Evolutionary conservation across 2,888 invertebrate genomes (phyloP).

Genomic region (Tipula lateralis): DNA sequence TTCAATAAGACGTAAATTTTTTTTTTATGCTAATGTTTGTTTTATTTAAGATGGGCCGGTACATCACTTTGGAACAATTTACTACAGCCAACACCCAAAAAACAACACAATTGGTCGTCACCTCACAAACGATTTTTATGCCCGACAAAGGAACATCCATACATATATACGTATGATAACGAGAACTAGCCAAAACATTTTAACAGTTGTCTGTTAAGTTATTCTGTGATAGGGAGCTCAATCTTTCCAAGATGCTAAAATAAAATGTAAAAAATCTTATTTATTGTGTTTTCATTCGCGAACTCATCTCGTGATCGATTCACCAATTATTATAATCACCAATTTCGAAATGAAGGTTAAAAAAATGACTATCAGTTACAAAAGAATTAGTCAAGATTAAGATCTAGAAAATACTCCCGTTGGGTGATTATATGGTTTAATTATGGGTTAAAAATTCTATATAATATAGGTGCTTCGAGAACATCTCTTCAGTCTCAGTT

Average conservation of each 20-base stretch:
- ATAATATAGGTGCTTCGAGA: not conserved
- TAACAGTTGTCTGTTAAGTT: conserved; percentile 28
- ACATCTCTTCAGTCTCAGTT: not conserved
- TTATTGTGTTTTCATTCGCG: not conserved
- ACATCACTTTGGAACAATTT: conserved; percentile 56
- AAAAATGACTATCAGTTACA: not conserved
- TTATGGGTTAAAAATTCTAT: not conserved
- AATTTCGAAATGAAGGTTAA: not conserved
- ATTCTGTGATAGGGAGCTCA: conserved; percentile 47
- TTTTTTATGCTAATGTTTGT: not conserved
- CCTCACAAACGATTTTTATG: conserved; percentile 48
- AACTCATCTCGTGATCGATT: not conserved
- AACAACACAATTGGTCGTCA: conserved; percentile 45
- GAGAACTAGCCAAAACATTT: conserved; percentile 20
- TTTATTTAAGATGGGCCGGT: conserved; percentile 43
- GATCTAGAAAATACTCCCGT: not conserved
- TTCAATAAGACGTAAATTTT: conserved; percentile 32
- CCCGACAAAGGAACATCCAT: conserved; percentile 51
- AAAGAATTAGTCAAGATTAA: not conserved
- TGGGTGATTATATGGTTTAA: not conserved
- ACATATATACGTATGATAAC: conserved; percentile 45
- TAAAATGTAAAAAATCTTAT: conserved; percentile 42
- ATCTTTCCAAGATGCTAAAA: conserved; percentile 53
- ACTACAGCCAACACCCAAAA: conserved; percentile 50
- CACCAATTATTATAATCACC: too few relatives aligned